These are phyloP conservation scores for Phania funesta DNA, from an alignment of 2,888 invertebrate genomes.

Conservation along the genomic window DNA sequence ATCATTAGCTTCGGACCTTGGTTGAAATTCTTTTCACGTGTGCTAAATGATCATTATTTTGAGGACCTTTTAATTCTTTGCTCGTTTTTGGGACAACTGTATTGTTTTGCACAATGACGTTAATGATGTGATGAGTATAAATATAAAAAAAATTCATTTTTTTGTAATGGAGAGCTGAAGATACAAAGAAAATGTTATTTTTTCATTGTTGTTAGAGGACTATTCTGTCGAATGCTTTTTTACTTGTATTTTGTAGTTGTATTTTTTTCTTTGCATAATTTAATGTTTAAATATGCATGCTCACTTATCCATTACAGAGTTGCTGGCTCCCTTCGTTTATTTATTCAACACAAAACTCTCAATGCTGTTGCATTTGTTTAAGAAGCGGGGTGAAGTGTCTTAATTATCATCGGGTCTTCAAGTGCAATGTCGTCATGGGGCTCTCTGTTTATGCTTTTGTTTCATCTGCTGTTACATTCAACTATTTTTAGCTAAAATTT, in stretches of 20 bases:
- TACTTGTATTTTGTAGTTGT: neutral
- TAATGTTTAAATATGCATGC: slow-evolving; percentile 52
- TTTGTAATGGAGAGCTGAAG: neutral
- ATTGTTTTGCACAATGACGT: slow-evolving; percentile 17
- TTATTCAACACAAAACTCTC: neutral
- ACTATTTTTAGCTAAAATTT: slow-evolving; percentile 29
- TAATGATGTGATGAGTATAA: slow-evolving; percentile 28
- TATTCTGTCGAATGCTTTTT: slow-evolving; percentile 14
- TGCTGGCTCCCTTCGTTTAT: slow-evolving; percentile 9
- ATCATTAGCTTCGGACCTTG: too few relatives aligned
- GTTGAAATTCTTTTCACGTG: too few relatives aligned
- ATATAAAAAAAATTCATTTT: neutral
- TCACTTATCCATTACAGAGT: slow-evolving; percentile 26
- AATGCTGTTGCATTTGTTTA: neutral
- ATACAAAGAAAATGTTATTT: neutral
- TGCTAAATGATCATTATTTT: too few relatives aligned
- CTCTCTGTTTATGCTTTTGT: slow-evolving; percentile 10
- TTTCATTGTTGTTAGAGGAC: slow-evolving; percentile 16
- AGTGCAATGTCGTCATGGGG: slow-evolving; percentile 44
- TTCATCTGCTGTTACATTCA: slow-evolving; percentile 4
- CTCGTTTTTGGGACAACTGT: neutral
- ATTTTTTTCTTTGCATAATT: slow-evolving; percentile 51
- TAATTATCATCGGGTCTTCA: slow-evolving; percentile 41
- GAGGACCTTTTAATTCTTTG: too few relatives aligned
- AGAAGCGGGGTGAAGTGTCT: neutral